A percentile compares a stretch with the other conserved stretches of the same genome.
Evolutionary conservation across 2,797 vertebrate species (phyloP).

Genomic region (Hydrophis major): DNA sequence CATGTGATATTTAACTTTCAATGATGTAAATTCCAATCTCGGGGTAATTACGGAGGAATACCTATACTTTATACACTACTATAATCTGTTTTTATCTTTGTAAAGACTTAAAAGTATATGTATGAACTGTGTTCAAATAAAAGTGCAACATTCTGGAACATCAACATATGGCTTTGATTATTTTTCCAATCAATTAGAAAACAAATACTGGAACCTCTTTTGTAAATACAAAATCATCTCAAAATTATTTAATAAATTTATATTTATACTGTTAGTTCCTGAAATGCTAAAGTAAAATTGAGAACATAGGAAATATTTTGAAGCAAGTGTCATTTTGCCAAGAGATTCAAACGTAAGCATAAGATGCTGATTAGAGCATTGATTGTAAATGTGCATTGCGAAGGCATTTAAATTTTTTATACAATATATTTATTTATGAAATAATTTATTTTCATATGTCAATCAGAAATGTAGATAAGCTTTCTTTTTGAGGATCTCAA

Average conservation of each 20-base stretch:
- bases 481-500: not conserved
- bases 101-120: not conserved
- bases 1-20: not conserved
- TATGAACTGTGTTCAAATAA: not conserved
- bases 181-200: not conserved
- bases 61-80: not conserved
- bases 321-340: not conserved
- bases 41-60: not conserved
- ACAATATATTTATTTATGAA: not conserved
- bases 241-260: not conserved
- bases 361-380: not conserved
- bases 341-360: not conserved
- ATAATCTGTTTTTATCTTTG: not conserved
- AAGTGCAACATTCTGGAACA: not conserved
- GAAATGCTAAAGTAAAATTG: not conserved
- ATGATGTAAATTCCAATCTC: not conserved
- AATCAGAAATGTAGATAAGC: not conserved
- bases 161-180: not conserved
- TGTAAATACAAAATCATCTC: not conserved
- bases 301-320: not conserved
- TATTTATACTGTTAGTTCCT: not conserved
- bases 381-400: not conserved
- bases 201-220: not conserved
- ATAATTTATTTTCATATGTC: not conserved
- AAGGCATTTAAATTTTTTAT: not conserved